Evolutionary conservation across 2,797 vertebrate genomes (phyloP).

Genomic region (Anabas testudineus): DNA sequence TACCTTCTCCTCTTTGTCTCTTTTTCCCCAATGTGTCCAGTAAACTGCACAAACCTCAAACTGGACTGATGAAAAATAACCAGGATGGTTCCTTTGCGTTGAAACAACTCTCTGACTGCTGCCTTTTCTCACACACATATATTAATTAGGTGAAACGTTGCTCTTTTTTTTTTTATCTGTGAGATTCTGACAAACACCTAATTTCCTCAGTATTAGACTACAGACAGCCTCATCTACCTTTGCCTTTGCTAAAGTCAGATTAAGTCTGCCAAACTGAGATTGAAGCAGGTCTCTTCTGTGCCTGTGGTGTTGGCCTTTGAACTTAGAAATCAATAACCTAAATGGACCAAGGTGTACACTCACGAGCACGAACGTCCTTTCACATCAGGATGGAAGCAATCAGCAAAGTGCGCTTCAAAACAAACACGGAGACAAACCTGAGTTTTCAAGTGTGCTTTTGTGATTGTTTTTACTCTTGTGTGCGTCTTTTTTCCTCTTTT

Average conservation of each 20-base stretch:
- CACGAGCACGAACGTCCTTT: conserved; percentile 39
- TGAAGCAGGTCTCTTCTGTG: conserved; percentile 15
- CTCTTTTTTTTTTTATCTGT: background rate
- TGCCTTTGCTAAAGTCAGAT: background rate
- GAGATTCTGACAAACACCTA: too few species aligned
- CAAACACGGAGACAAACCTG: conserved; percentile 22
- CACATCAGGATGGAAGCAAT: conserved; percentile 61
- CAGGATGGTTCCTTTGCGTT: conserved; percentile 24
- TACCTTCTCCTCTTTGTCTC: conserved; percentile 41
- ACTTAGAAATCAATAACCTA: conserved; percentile 68
- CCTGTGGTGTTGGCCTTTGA: conserved; percentile 4
- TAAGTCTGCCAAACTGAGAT: conserved; percentile 18
- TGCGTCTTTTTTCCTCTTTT: background rate
- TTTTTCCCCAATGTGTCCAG: conserved; percentile 19
- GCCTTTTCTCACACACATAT: conserved; percentile 8
- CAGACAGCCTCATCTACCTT: background rate
- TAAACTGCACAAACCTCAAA: conserved; percentile 28
- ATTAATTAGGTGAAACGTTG: conserved; percentile 3
- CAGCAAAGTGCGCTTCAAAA: conserved; percentile 70
- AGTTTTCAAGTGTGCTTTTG: background rate
- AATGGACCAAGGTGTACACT: conserved; percentile 58
- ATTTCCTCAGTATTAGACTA: background rate
- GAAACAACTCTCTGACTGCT: conserved; percentile 8
- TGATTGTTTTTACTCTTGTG: background rate
- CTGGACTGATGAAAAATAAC: background rate